Percentiles rank a stretch among this genome's conserved stretches.
Evolutionary conservation across 2,797 vertebrate genomes (phyloP).

Genomic region (Simalia tracyae): DNA sequence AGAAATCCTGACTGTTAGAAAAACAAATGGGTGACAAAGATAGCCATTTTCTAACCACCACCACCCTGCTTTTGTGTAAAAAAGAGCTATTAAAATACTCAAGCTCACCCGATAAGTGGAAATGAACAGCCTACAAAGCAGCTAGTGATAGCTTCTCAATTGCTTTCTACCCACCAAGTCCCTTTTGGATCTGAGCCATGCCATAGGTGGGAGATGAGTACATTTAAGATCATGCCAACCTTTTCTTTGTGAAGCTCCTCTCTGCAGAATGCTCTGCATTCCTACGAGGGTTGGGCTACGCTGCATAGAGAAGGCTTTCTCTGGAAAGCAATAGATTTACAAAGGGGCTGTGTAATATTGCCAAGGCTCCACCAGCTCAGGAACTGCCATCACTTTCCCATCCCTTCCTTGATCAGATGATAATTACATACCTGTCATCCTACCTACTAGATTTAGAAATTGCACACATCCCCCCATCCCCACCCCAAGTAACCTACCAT

Average conservation of each 20-base stretch:
- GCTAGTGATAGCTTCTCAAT: not conserved
- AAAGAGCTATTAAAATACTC: too few relatives aligned
- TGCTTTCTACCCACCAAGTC: not conserved
- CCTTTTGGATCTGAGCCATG: not conserved
- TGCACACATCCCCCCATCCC: constrained; percentile 53
- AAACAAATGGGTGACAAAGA: too few relatives aligned
- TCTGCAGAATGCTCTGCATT: constrained; percentile 36
- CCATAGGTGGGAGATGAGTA: constrained; percentile 2
- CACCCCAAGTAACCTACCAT: constrained; percentile 70
- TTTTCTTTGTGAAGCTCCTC: constrained; percentile 7
- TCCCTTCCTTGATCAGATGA: constrained; percentile 64
- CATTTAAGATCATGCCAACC: not conserved
- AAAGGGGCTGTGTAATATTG: constrained; percentile 62
- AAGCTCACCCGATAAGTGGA: not conserved
- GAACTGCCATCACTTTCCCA: constrained; percentile 59
- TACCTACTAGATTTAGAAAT: constrained; percentile 70
- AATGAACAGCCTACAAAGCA: not conserved
- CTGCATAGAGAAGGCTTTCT: constrained; percentile 41
- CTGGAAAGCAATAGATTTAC: constrained; percentile 58
- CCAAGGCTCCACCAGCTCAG: constrained; percentile 58
- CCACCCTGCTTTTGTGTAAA: too few relatives aligned
- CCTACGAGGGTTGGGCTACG: constrained; percentile 46
- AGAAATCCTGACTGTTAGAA: too few relatives aligned
- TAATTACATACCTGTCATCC: constrained; percentile 79
- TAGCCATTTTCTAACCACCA: too few relatives aligned